These are phyloP conservation scores for Scomberomorus guttatus DNA, from an alignment of 2,797 vertebrate species.

Conservation along the genomic window DNA sequence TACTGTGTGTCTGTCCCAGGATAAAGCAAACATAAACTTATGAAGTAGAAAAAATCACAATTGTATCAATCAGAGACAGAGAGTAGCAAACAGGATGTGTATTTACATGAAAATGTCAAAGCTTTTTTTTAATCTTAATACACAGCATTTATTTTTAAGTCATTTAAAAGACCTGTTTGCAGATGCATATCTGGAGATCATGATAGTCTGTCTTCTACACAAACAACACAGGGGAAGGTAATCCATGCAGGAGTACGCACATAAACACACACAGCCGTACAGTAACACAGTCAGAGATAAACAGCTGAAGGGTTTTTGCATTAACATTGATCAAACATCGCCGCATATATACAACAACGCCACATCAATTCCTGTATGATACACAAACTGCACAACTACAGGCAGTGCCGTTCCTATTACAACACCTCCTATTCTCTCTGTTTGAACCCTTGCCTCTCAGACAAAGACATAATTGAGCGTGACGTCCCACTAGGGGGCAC, in stretches of 20 bases:
- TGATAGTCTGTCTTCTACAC: constrained; percentile 29
- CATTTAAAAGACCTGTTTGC: constrained; percentile 33
- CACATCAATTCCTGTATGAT: constrained; percentile 41
- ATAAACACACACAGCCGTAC: constrained; percentile 4
- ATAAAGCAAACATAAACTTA: too few relatives aligned
- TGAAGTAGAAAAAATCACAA: too few relatives aligned
- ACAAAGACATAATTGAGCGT: constrained; percentile 77
- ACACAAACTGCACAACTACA: constrained; percentile 44
- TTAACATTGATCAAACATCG: constrained; percentile 44
- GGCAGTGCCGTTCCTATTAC: constrained; percentile 44
- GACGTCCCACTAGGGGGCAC: constrained; percentile 80
- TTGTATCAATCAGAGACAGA: constrained; percentile 30
- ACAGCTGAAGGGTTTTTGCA: constrained; percentile 40
- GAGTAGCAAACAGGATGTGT: constrained; percentile 3
- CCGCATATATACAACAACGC: constrained; percentile 20
- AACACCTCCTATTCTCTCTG: constrained; percentile 22
- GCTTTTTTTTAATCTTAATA: constrained; percentile 33
- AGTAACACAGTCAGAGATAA: constrained; percentile 29
- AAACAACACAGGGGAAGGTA: constrained; percentile 45
- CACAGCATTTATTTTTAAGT: constrained; percentile 20
- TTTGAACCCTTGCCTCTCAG: constrained; percentile 68
- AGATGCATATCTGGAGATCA: constrained; percentile 33
- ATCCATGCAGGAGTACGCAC: constrained; percentile 24
- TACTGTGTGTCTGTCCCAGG: constrained; percentile 13
- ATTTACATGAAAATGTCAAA: constrained; percentile 58